Percentiles rank a stretch among this genome's conserved stretches.
phyloP scores from a whole-genome alignment of 1,140 invertebrate species.

The Drosophila littoralis region DNA sequence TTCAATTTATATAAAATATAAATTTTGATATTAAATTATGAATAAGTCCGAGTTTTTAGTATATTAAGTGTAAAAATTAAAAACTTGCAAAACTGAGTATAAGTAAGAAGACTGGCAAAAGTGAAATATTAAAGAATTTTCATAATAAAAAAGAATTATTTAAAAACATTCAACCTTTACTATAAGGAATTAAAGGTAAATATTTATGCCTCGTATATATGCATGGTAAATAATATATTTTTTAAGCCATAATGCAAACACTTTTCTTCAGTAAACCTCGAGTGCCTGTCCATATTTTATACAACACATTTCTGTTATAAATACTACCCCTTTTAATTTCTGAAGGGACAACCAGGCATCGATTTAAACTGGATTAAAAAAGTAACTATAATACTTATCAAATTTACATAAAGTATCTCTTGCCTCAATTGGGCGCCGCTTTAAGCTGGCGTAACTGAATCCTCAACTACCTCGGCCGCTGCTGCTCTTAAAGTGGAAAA shows the following conservation, averaged over 20 bases:
- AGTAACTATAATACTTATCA: conserved; percentile 56
- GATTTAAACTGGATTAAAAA: conserved; percentile 77
- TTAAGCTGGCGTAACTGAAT: conserved; percentile 75
- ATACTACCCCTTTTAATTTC: conserved; percentile 15
- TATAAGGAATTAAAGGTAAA: no score
- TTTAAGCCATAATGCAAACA: conserved; percentile 5
- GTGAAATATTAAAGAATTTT: no score
- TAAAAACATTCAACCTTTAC: no score
- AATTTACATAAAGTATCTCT: conserved; percentile 72
- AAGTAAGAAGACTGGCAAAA: no score
- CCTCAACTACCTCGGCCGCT: conserved; percentile 26
- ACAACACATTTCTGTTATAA: conserved; percentile 1
- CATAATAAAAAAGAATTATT: no score
- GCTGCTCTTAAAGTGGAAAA: neutral
- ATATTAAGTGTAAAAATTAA: no score
- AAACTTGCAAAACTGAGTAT: no score
- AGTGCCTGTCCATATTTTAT: conserved; percentile 1
- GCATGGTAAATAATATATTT: no score
- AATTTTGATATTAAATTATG: no score
- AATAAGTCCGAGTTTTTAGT: no score
- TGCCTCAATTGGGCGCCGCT: conserved; percentile 35
- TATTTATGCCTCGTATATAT: no score
- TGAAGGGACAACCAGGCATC: conserved; percentile 37
- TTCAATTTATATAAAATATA: neutral
- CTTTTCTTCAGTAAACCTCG: neutral